A percentile compares a stretch with the other conserved stretches of the same genome.
These are phyloP conservation scores for Cantharis nigra DNA, from an alignment of 2,888 invertebrate genomes.

Conservation along the genomic window DNA sequence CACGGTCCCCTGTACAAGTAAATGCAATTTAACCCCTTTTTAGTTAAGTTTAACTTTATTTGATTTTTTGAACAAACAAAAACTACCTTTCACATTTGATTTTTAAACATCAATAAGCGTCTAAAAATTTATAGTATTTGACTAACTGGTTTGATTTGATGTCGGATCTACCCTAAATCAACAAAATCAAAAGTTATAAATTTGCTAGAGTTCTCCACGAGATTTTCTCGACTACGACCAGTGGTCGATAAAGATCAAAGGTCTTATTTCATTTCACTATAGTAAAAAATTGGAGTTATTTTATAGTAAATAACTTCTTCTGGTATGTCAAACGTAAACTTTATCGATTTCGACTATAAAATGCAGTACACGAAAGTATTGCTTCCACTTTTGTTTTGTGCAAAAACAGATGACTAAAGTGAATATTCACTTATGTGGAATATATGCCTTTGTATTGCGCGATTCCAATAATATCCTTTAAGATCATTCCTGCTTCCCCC, in stretches of 20 bases:
- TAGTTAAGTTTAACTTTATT: conserved; percentile 7
- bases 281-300: not conserved
- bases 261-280: not conserved
- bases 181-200: not conserved
- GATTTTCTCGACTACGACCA: not conserved
- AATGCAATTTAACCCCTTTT: conserved; percentile 19
- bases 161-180: not conserved
- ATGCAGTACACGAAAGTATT: not conserved
- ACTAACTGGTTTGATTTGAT: not conserved
- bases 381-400: not conserved
- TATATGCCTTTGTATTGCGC: not conserved
- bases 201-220: not conserved
- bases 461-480: not conserved
- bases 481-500: not conserved
- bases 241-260: not conserved
- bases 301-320: not conserved
- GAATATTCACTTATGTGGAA: not conserved
- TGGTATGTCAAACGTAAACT: not conserved
- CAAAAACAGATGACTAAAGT: not conserved
- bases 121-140: not conserved
- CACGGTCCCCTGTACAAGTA: conserved; percentile 16
- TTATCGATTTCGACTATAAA: not conserved
- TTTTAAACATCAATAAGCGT: not conserved
- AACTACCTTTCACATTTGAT: not conserved
- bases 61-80: conserved; percentile 11